These are phyloP conservation scores for Epizoanthus stellaris DNA, from an alignment of 92 coral and sea anemone species.

Conservation along the genomic window DNA sequence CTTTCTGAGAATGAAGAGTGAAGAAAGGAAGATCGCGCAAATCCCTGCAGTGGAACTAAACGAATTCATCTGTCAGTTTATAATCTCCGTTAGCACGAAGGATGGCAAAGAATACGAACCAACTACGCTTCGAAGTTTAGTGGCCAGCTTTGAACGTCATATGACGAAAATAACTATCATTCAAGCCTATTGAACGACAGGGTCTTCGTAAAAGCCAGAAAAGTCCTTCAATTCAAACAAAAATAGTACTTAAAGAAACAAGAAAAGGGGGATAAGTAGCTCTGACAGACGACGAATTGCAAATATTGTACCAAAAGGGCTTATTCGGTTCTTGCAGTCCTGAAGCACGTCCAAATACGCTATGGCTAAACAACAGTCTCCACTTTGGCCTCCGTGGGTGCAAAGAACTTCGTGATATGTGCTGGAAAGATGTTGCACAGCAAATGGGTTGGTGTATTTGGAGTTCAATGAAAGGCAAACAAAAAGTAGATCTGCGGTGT, in stretches of 20 bases:
- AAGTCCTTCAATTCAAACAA: constrained; percentile 49
- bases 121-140: background rate
- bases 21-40: no score
- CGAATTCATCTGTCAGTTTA: no score
- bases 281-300: background rate
- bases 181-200: background rate
- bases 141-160: constrained; percentile 48
- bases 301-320: constrained; percentile 12
- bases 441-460: background rate
- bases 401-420: constrained; percentile 44
- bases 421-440: constrained; percentile 12
- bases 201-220: constrained; percentile 37
- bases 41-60: no score
- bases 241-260: constrained; percentile 22
- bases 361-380: constrained; percentile 2
- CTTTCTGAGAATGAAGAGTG: no score
- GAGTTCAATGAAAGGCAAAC: no score
- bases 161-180: constrained; percentile 27
- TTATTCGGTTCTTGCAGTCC: constrained; percentile 35
- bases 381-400: background rate
- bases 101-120: background rate
- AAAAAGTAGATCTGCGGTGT: no score
- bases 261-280: constrained; percentile 37
- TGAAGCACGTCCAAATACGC: constrained; percentile 33
- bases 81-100: no score